A percentile compares a stretch with the other conserved stretches of the same genome.
Evolutionary conservation across 2,797 vertebrate species (phyloP).

Genomic region (Crocidura indochinensis): DNA sequence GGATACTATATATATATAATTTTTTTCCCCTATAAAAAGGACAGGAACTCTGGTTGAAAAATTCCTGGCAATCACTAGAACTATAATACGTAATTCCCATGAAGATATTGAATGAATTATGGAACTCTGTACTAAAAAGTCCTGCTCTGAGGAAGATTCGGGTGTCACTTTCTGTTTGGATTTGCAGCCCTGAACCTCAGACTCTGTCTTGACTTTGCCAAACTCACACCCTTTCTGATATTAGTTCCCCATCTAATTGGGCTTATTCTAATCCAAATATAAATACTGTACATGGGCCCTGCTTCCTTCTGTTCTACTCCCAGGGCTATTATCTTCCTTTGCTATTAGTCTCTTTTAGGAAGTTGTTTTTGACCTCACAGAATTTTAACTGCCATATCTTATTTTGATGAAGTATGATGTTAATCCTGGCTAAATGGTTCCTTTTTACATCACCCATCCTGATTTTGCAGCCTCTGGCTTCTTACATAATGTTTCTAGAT

Average conservation of each 20-base stretch:
- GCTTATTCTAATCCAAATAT: slow-evolving; percentile 6
- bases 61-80: background rate
- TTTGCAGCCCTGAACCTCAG: slow-evolving; percentile 35
- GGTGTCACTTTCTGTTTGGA: slow-evolving; percentile 32
- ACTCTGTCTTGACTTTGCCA: background rate
- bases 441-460: slow-evolving; percentile 38
- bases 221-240: slow-evolving; percentile 31
- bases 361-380: slow-evolving; percentile 27
- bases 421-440: slow-evolving; percentile 31
- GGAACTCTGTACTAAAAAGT: background rate
- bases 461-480: slow-evolving; percentile 60
- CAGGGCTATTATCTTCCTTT: slow-evolving; percentile 46
- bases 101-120: background rate
- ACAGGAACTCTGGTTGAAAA: too few relatives aligned
- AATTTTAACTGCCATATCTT: slow-evolving; percentile 26
- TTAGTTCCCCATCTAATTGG: background rate
- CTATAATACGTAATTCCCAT: background rate
- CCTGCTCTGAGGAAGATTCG: background rate
- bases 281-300: background rate
- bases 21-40: background rate
- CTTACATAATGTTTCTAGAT: slow-evolving; percentile 33
- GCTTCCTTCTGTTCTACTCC: slow-evolving; percentile 37
- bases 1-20: too few relatives aligned
- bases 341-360: slow-evolving; percentile 32
- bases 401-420: slow-evolving; percentile 41